Percentiles rank a stretch among this genome's conserved stretches.
These are phyloP conservation scores for Antheraea yamamai DNA, from an alignment of 2,888 invertebrate species.

Conservation along the genomic window DNA sequence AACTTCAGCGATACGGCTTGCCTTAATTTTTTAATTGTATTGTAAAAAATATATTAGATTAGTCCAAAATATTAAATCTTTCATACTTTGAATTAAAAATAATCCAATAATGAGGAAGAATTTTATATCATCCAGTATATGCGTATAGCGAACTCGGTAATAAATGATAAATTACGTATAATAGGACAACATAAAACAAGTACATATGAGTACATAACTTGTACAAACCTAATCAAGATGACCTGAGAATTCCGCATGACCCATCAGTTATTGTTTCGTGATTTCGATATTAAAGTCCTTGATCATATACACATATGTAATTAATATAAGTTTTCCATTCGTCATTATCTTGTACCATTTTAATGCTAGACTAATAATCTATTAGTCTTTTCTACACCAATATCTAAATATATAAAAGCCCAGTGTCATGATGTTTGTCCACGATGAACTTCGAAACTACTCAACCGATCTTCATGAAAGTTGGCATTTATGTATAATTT, in stretches of 20 bases:
- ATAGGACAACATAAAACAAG: too few relatives aligned
- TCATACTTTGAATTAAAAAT: not conserved
- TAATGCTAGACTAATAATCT: not conserved
- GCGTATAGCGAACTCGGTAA: not conserved
- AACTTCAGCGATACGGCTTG: too few relatives aligned
- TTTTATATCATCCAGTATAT: too few relatives aligned
- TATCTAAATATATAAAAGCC: too few relatives aligned
- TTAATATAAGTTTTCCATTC: constrained; percentile 34
- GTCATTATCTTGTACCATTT: constrained; percentile 18
- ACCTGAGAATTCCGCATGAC: constrained; percentile 22
- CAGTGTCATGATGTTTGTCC: too few relatives aligned
- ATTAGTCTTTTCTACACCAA: not conserved
- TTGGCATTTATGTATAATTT: too few relatives aligned
- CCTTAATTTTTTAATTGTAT: too few relatives aligned
- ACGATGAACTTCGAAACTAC: too few relatives aligned
- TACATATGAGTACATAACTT: not conserved
- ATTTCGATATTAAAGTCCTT: constrained; percentile 30
- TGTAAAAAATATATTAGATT: too few relatives aligned
- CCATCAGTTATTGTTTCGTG: constrained; percentile 37
- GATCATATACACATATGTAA: constrained; percentile 27
- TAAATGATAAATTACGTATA: not conserved
- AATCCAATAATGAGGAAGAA: not conserved
- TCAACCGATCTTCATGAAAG: too few relatives aligned
- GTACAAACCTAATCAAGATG: constrained; percentile 27
- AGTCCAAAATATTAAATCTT: not conserved